Evolutionary conservation across 2,888 invertebrate genomes (phyloP).

Genomic region (Napeogenes sylphis): DNA sequence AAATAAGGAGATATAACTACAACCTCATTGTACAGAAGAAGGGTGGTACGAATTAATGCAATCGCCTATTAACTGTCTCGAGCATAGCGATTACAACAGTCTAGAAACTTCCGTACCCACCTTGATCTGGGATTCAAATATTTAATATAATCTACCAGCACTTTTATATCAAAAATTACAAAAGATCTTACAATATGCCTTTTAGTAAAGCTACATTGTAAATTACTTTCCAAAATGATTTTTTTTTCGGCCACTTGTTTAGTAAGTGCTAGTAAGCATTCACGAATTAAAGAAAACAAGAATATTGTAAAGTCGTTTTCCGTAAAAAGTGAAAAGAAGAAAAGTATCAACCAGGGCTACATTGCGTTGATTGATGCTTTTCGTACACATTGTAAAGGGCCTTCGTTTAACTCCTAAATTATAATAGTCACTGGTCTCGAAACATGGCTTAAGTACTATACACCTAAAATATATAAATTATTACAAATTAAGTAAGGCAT

Average conservation of each 20-base stretch:
- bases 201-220: slow-evolving; percentile 58
- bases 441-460: slow-evolving; percentile 79
- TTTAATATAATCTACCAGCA: slow-evolving; percentile 64
- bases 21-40: slow-evolving; percentile 66
- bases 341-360: slow-evolving; percentile 62
- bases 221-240: slow-evolving; percentile 66
- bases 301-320: slow-evolving; percentile 57
- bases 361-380: slow-evolving; percentile 60
- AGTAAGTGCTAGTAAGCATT: slow-evolving; percentile 64
- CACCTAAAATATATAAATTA: slow-evolving; percentile 79
- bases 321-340: slow-evolving; percentile 60
- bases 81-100: slow-evolving; percentile 59
- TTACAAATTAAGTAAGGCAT: slow-evolving; percentile 79
- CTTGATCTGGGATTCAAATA: slow-evolving; percentile 58
- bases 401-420: slow-evolving; percentile 70
- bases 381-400: slow-evolving; percentile 53
- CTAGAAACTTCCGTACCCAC: slow-evolving; percentile 65
- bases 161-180: slow-evolving; percentile 76
- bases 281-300: slow-evolving; percentile 73
- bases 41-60: slow-evolving; percentile 73
- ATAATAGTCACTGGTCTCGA: slow-evolving; percentile 77
- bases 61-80: slow-evolving; percentile 46
- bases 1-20: slow-evolving; percentile 75
- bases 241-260: slow-evolving; percentile 59
- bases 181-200: slow-evolving; percentile 69